phyloP scores from a whole-genome alignment of 1,140 invertebrate genomes.

The Drosophila pandora region DNA sequence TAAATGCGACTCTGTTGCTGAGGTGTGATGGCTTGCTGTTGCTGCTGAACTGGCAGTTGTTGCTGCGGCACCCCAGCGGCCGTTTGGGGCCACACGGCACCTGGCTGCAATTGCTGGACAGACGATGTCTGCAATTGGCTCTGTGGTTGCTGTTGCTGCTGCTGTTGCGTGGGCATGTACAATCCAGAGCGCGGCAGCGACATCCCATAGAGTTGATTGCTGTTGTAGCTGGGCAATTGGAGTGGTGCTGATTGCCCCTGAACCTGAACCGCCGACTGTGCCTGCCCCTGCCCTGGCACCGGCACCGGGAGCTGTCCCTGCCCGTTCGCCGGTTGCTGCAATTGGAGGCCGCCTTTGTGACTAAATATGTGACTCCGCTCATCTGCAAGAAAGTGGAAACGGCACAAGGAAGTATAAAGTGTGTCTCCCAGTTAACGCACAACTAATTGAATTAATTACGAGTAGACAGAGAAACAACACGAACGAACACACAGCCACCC shows the following conservation, averaged over 20 bases:
- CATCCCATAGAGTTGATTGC: conserved; percentile 67
- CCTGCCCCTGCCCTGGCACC: conserved; percentile 16
- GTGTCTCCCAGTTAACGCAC: conserved; percentile 60
- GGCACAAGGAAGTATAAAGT: conserved; percentile 64
- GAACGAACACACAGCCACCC: conserved; percentile 64
- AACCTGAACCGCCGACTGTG: conserved; percentile 39
- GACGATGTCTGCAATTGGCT: conserved; percentile 46
- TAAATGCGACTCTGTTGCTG: conserved; percentile 50
- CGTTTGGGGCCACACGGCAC: conserved; percentile 34
- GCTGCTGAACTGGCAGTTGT: conserved; percentile 21
- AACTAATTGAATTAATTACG: conserved; percentile 78
- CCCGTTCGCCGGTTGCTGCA: conserved; percentile 76
- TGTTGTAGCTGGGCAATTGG: conserved; percentile 46
- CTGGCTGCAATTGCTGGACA: conserved; percentile 43
- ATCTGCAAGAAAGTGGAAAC: conserved; percentile 52
- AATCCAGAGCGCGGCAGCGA: conserved; percentile 66
- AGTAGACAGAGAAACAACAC: conserved; percentile 49
- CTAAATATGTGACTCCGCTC: conserved; percentile 87
- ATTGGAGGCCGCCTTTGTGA: conserved; percentile 87
- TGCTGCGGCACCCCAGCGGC: conserved; percentile 42
- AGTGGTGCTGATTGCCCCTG: conserved; percentile 54
- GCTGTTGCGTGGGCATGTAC: conserved; percentile 62
- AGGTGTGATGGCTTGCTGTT: conserved; percentile 17
- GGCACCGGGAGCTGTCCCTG: conserved; percentile 25
- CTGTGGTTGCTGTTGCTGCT: conserved; percentile 54